Base-by-base conservation (phyloP, 2,113 vertebrate genomes). In the Asarcornis scutulata region DNA sequence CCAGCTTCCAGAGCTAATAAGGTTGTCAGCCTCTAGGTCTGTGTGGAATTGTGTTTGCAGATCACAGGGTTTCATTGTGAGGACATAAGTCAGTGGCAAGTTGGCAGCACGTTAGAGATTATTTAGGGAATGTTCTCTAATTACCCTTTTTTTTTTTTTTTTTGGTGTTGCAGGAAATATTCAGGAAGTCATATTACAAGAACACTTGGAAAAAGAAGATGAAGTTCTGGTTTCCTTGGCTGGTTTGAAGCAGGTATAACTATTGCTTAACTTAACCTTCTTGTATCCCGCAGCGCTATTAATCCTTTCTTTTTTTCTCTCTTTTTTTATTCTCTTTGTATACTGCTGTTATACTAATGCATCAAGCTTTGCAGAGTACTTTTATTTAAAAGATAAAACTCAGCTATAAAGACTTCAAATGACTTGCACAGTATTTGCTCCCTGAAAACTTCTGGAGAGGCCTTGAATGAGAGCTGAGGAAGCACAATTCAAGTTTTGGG, bases 191-290 rank as follows among this genome's bases (percentile, higher is more conserved):
- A 99, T 99, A 95, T 97, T 99, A 74, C 98, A 99, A 96, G 99
- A 99, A 95, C 98, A 98, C 93, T 92, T 99, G 95, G 98, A 99
- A 95, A 99, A 99, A 97, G 99, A 99, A 97, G 99, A 99, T 92
- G 98, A 99, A 96, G 99, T 99, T 78, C 97, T 99, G 71, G 99
- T 99, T 93, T 99, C 99, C 9, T 97, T 99, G 95, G 99, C 99
- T 94, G 99, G 99, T 95, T 98, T 99, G 76, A 99, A 99, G 91
- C 99, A 99, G 99, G 99, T 99, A 98, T 44, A 63, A 64, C 46
- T 55, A 11, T 36, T 42, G 50, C 44, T 75, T 55, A 48, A 36
- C 16, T 88, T 84, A 71, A 76, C n/a, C 9, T 86, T 62, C 36
- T 73, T 66, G 17, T 85, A 62, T 44, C 40, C 17, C 62, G 40